Base-by-base conservation (phyloP, 2,113 vertebrate species). In the Heterocephalus glaber region DNA sequence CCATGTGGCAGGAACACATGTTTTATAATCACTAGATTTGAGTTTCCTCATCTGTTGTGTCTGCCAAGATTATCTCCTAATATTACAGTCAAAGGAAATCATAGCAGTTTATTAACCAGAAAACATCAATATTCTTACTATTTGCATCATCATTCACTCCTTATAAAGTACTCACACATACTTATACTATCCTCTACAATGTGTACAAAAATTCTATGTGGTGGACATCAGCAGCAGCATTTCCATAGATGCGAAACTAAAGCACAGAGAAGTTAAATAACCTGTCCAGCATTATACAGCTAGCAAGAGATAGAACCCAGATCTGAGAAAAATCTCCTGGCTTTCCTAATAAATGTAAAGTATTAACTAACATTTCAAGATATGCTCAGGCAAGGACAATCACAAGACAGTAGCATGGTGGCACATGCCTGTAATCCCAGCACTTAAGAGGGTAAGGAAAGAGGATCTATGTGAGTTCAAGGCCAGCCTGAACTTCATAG, bases 351-450 rank as follows among this genome's bases (percentile, higher is more conserved):
- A 70, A 91, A 88, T n/a, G 52, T 92, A 52, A 89, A 86, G 16
- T 56, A 95, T 87, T 90, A 87, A 90, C 56, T 76, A 89, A 95
- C 56, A 89, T 44, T 84, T 81, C 88, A n/a, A 89, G 49, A 81
- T 6, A 92, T 68, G 3, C 56, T 58, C 44, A 95, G 30, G 65
- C 17, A 85, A 94, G 56, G 24, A 86, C 70, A 66, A 7, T 68
- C 41, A 89, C 61, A n/a, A n/a, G n/a, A n/a, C n/a, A n/a, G n/a
- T n/a, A n/a, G n/a, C n/a, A n/a, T n/a, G n/a, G n/a, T n/a, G n/a
- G n/a, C n/a, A n/a, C n/a, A n/a, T n/a, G n/a, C n/a, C n/a, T n/a
- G n/a, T n/a, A n/a, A n/a, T n/a, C n/a, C n/a, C n/a, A n/a, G n/a
- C n/a, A n/a, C n/a, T n/a, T n/a, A n/a, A n/a, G n/a, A n/a, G n/a